These are phyloP conservation scores for Amaurobius ferox DNA, from an alignment of 2,888 invertebrate genomes.

Conservation along the genomic window DNA sequence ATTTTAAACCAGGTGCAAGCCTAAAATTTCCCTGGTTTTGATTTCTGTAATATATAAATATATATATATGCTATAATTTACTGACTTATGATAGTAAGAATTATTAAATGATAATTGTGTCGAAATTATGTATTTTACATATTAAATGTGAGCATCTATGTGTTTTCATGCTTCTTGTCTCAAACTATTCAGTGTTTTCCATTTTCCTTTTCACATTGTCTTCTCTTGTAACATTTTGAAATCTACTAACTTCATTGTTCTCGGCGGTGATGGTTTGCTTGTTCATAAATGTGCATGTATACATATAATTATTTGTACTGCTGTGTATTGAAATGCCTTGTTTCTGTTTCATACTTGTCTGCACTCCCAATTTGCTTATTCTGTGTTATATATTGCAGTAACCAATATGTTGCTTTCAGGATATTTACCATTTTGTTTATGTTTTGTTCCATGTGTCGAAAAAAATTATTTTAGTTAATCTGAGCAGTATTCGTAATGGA, in stretches of 20 bases:
- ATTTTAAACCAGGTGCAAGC: too few species aligned
- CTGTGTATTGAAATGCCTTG: constrained; percentile 20
- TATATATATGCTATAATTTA: too few species aligned
- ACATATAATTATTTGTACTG: constrained; percentile 22
- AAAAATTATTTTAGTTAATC: constrained; percentile 23
- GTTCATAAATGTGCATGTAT: constrained; percentile 55
- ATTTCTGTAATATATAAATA: too few species aligned
- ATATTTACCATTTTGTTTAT: constrained; percentile 13
- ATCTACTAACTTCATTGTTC: constrained; percentile 55
- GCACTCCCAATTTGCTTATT: constrained; percentile 49
- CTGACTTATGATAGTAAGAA: too few species aligned
- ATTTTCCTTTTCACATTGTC: neutral
- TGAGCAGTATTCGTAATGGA: constrained; percentile 18
- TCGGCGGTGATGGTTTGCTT: constrained; percentile 73
- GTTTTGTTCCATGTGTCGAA: constrained; percentile 28
- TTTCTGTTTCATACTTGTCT: constrained; percentile 51
- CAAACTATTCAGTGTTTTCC: neutral
- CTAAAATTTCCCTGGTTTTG: too few species aligned
- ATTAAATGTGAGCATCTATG: neutral
- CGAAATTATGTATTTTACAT: too few species aligned
- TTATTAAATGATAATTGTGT: too few species aligned
- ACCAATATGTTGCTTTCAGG: constrained; percentile 20
- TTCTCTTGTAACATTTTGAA: neutral
- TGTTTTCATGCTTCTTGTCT: neutral
- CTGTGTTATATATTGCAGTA: constrained; percentile 34